These are phyloP conservation scores for Fragum sueziense DNA, from an alignment of 2,888 invertebrate genomes.

Conservation along the genomic window DNA sequence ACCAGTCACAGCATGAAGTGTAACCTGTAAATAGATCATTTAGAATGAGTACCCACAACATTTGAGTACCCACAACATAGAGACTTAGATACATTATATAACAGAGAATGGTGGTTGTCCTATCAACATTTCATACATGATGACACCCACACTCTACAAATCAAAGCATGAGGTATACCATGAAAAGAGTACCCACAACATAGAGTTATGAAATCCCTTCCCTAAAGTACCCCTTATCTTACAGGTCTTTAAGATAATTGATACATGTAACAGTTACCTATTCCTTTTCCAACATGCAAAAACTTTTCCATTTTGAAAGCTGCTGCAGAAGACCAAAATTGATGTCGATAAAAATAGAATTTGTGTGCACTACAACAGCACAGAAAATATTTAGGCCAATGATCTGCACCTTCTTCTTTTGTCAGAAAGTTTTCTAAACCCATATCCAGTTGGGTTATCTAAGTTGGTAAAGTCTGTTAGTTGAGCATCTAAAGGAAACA, in stretches of 20 bases:
- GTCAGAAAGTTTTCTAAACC: neutral
- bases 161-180: neutral
- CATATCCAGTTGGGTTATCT: no score
- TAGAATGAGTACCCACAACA: no score
- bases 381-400: neutral
- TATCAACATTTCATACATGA: slow-evolving; percentile 99
- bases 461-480: no score
- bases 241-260: no score
- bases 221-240: no score
- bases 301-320: neutral
- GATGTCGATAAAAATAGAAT: neutral
- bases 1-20: slow-evolving; percentile 87
- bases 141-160: slow-evolving; percentile 99
- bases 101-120: slow-evolving; percentile 80
- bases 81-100: no score
- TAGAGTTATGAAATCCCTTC: no score
- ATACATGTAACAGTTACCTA: no score
- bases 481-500: no score
- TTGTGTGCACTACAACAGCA: neutral
- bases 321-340: neutral
- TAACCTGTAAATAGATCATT: neutral
- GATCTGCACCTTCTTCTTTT: neutral
- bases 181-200: no score
- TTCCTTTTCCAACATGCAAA: neutral
- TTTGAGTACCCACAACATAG: no score